These are phyloP conservation scores for Chrysaora quinquecirrha DNA, from an alignment of 30 jellyfish, hydroid and myxozoan species.

Conservation along the genomic window DNA sequence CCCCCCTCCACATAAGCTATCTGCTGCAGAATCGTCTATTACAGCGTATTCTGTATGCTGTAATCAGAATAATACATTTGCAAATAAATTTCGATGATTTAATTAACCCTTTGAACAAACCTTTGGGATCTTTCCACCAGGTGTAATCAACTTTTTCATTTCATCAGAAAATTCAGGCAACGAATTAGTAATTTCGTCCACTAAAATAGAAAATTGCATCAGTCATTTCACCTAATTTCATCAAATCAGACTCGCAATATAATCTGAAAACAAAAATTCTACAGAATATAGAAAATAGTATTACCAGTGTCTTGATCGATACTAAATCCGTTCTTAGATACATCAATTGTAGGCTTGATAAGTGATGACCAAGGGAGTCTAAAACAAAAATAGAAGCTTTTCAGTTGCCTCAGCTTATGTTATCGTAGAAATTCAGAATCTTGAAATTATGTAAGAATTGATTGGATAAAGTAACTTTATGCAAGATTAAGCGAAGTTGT, in stretches of 20 bases:
- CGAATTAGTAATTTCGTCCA: slow-evolving; percentile 25
- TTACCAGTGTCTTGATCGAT: slow-evolving; percentile 50
- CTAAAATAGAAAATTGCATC: slow-evolving; percentile 32
- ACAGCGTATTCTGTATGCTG: too few relatives aligned
- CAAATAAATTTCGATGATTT: too few relatives aligned
- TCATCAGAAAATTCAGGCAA: slow-evolving; percentile 29
- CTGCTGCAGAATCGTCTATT: too few relatives aligned
- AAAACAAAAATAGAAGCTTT: background rate
- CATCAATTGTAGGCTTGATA: slow-evolving; percentile 27
- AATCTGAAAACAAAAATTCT: background rate
- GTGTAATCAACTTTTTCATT: slow-evolving; percentile 40
- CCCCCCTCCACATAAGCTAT: too few relatives aligned
- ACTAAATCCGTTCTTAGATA: slow-evolving; percentile 39
- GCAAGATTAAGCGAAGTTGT: background rate
- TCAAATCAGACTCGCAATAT: too few relatives aligned
- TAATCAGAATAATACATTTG: too few relatives aligned
- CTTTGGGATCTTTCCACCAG: slow-evolving; percentile 72
- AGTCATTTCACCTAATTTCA: too few relatives aligned
- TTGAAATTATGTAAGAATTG: background rate
- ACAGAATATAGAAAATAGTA: background rate
- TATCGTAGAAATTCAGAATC: background rate
- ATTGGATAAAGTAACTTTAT: background rate
- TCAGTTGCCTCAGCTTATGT: background rate
- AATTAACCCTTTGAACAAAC: slow-evolving; percentile 17
- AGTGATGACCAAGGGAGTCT: slow-evolving; percentile 66